These are phyloP conservation scores for Tholera decimalis DNA, from an alignment of 2,888 invertebrate genomes.

Conservation along the genomic window DNA sequence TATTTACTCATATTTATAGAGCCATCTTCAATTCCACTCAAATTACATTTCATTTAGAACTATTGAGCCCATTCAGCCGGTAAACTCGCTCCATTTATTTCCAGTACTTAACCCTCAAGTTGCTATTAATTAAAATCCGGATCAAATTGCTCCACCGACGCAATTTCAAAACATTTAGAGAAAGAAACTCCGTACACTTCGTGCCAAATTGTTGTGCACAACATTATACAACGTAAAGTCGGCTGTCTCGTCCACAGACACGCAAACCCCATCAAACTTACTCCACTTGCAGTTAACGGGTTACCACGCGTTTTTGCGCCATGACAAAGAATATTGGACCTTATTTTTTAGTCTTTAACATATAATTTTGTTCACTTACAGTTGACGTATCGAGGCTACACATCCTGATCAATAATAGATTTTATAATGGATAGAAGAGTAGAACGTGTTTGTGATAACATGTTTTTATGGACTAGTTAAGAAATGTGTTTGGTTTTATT, in stretches of 20 bases:
- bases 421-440: slow-evolving; percentile 61
- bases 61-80: slow-evolving; percentile 40
- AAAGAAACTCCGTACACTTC: slow-evolving; percentile 46
- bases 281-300: slow-evolving; percentile 67
- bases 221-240: slow-evolving; percentile 62
- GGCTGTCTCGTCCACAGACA: slow-evolving; percentile 69
- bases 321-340: neutral
- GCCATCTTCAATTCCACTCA: slow-evolving; percentile 23
- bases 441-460: slow-evolving; percentile 47
- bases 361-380: neutral
- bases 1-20: slow-evolving; percentile 29
- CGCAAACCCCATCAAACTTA: slow-evolving; percentile 73
- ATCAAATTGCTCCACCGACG: slow-evolving; percentile 35
- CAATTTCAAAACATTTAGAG: slow-evolving; percentile 32
- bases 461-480: slow-evolving; percentile 34
- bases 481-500: slow-evolving; percentile 31
- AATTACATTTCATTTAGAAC: slow-evolving; percentile 54
- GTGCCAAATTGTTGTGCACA: slow-evolving; percentile 55
- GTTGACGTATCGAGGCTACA: slow-evolving; percentile 54
- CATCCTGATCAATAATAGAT: slow-evolving; percentile 66
- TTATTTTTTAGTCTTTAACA: fast-evolving
- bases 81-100: slow-evolving; percentile 47
- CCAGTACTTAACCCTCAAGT: slow-evolving; percentile 40
- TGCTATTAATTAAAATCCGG: slow-evolving; percentile 51
- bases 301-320: slow-evolving; percentile 54